Percentiles rank a stretch among this genome's conserved stretches.
Evolutionary conservation across 2,888 invertebrate genomes (phyloP).

Genomic region (Gymnosoma rotundatum): DNA sequence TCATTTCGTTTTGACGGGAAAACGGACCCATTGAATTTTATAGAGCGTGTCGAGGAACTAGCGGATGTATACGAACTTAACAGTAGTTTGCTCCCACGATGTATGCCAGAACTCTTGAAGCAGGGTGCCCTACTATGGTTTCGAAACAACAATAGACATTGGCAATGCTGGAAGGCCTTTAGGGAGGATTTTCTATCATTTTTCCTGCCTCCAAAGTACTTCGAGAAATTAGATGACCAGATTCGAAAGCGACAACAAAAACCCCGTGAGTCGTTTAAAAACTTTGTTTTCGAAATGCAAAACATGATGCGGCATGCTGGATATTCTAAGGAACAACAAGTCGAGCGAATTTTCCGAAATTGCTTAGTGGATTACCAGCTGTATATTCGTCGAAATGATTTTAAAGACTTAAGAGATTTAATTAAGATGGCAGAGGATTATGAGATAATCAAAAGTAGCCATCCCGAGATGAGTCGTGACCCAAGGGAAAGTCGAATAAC

Average conservation of each 20-base stretch:
- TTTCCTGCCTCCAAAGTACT: conserved; percentile 15
- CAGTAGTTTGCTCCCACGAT: not conserved
- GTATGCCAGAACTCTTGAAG: not conserved
- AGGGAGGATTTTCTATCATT: not conserved
- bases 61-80: not conserved
- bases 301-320: not conserved
- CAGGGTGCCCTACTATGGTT: not conserved
- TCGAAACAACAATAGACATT: conserved; percentile 9
- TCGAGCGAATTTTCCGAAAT: conserved; percentile 4
- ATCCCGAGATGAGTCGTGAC: not conserved
- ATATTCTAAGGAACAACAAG: not conserved
- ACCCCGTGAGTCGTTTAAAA: not conserved
- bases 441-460: conserved; percentile 1
- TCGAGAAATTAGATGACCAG: conserved; percentile 13
- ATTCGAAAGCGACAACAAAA: not conserved
- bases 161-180: conserved; percentile 1
- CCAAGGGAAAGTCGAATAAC: not conserved
- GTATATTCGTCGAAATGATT: not conserved
- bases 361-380: not conserved
- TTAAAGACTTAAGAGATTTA: not conserved
- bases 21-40: conserved; percentile 2
- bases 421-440: not conserved
- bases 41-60: conserved; percentile 16
- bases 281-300: no score
- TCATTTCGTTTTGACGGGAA: conserved; percentile 1